Base-by-base conservation (phyloP, 2,888 invertebrate species). In the Rhamnusium bicolor region DNA sequence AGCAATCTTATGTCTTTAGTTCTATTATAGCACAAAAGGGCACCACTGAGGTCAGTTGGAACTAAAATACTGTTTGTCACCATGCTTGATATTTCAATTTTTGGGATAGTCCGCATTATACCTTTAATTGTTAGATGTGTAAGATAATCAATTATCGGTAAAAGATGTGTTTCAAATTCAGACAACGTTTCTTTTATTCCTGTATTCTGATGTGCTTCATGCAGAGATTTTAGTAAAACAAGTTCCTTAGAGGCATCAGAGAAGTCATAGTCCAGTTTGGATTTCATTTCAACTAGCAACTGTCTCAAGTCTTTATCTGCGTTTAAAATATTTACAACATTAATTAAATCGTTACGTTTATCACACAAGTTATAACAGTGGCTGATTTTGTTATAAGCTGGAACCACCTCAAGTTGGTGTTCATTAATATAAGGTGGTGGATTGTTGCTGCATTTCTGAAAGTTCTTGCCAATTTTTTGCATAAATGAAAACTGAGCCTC, bases 391-490 rank as follows among this genome's bases (percentile, higher is more conserved):
- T 82, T 71, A 40, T 78, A 83, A 29, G 75, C 71, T 19, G 77
- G 65, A 6, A 80, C 66, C n/a, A 83, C 73, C 49, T 80, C 76
- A 0, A 85, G 71, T 76, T 87, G 86, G 14, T 80, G 70, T 47
- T 73, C 49, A 58, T 79, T 83, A 24, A 80, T 83, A 49, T 84
- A 82, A 19, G 86, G 88, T 12, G 84, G 83, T 2, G 88, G 87
- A 54, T 77, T 81, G 18, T 79, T 54, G 16, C 79, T 82, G 6
- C 67, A 21, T 78, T 86, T 88, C 65, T 83, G 85, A 68, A 83
- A 88, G 24, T 75, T 80, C 72, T 84, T 86, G 10, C 84, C 82
- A 8, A 87, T 70, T 80, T 86, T 88, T 62, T 84, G 82, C 49
- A 86, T 76, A 2, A 73, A 65, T 0, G 86, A 84, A 72, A 86